phyloP scores from a whole-genome alignment of 2,797 vertebrate genomes.

The Allobates femoralis region DNA sequence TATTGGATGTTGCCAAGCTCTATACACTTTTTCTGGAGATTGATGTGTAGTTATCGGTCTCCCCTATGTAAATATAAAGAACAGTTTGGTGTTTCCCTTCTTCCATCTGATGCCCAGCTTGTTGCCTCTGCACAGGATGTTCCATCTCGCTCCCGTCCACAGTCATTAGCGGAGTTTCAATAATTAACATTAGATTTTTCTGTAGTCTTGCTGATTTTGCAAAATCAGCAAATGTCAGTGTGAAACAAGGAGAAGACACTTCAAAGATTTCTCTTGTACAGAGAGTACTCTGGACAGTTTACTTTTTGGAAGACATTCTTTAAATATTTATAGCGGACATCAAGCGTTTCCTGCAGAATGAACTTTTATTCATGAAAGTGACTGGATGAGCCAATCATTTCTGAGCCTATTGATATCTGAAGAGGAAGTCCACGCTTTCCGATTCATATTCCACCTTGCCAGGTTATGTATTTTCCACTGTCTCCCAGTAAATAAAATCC shows the following conservation, averaged over 20 bases:
- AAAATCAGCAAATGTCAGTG: background rate
- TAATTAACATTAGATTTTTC: constrained; percentile 2
- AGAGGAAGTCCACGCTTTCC: background rate
- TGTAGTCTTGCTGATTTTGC: background rate
- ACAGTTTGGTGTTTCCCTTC: background rate
- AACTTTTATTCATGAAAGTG: background rate
- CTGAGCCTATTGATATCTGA: background rate
- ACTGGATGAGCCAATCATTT: constrained; percentile 13
- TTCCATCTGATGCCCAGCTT: background rate
- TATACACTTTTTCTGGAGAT: background rate
- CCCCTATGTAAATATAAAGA: background rate
- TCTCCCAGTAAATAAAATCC: background rate
- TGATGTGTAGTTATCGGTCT: background rate
- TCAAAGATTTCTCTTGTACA: constrained; percentile 40
- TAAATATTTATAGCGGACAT: constrained; percentile 52
- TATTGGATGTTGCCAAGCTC: too few relatives aligned
- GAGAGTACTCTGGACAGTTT: constrained; percentile 40
- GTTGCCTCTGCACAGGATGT: background rate
- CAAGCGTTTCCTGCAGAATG: constrained; percentile 34
- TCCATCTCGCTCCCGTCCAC: background rate
- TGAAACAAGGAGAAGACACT: background rate
- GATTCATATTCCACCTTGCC: background rate
- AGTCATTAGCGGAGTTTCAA: background rate
- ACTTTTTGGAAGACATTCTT: constrained; percentile 35
- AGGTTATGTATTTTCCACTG: background rate